These are phyloP conservation scores for Salmo trutta DNA, from an alignment of 2,797 vertebrate species.

Conservation along the genomic window DNA sequence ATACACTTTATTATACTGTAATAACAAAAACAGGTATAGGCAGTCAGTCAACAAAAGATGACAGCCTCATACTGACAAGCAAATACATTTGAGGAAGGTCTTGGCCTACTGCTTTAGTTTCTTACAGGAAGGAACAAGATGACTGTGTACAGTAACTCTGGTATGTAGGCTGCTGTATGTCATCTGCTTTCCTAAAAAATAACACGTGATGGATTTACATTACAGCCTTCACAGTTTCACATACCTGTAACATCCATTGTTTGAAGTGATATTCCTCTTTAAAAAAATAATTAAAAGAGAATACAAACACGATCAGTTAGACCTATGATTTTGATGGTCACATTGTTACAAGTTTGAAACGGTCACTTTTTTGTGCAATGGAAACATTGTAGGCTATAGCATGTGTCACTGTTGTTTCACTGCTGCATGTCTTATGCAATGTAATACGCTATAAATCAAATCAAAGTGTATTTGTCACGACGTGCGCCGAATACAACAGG, in stretches of 20 bases:
- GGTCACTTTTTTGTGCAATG: background rate
- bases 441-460: too few relatives aligned
- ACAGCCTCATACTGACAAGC: background rate
- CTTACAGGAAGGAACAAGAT: too few relatives aligned
- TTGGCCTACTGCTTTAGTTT: background rate
- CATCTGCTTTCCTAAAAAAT: background rate
- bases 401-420: too few relatives aligned
- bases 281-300: constrained; percentile 8
- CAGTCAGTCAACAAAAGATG: background rate
- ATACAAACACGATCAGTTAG: background rate
- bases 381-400: background rate
- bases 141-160: too few relatives aligned
- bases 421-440: too few relatives aligned
- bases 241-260: constrained; percentile 57
- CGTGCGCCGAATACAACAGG: too few relatives aligned
- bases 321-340: background rate
- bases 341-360: background rate
- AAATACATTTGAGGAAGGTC: background rate
- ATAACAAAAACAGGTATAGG: background rate
- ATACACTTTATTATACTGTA: constrained; percentile 54
- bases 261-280: constrained; percentile 58
- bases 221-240: background rate
- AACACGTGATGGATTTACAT: background rate
- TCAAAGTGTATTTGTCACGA: too few relatives aligned
- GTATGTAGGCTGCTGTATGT: too few relatives aligned